Conservation (phyloP, 2,113 vertebrate species). For the Ursus arctos region DNA sequence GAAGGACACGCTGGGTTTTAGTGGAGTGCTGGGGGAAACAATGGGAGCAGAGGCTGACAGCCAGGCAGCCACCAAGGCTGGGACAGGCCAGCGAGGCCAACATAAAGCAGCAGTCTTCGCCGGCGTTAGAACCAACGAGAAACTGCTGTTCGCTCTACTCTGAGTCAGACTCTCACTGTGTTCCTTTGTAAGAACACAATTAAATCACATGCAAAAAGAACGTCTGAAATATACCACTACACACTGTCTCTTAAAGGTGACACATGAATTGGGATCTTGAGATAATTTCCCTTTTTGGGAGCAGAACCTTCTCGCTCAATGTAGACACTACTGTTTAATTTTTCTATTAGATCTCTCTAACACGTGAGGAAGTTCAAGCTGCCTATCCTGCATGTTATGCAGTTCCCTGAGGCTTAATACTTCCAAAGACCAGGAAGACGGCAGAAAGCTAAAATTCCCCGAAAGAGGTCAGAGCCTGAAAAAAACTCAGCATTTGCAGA, state of each 20-base stretch:
- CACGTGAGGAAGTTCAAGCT: not conserved
- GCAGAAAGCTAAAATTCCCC: not conserved
- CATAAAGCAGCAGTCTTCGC: not conserved
- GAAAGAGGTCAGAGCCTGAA: not conserved
- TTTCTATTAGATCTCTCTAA: not conserved
- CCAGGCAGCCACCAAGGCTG: too few relatives aligned
- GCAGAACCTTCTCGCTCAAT: not conserved
- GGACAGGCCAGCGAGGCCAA: not conserved
- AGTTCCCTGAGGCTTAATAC: not conserved
- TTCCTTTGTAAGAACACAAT: not conserved
- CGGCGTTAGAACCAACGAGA: not conserved
- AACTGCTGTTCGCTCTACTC: not conserved
- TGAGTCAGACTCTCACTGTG: not conserved
- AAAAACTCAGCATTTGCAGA: not conserved
- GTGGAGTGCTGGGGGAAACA: accelerated
- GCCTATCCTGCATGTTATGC: not conserved
- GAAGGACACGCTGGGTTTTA: not conserved
- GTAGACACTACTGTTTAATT: not conserved
- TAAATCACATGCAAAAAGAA: not conserved
- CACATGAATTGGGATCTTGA: not conserved
- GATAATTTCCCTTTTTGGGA: not conserved
- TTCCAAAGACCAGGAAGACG: not conserved
- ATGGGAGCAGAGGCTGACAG: not conserved
- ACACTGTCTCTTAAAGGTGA: not conserved
- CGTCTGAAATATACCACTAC: not conserved